Evolutionary conservation across 92 coral and sea anemone species (phyloP), one percentile per base, ranked within the genome.

Genomic region (Epizoanthus ramosus): DNA sequence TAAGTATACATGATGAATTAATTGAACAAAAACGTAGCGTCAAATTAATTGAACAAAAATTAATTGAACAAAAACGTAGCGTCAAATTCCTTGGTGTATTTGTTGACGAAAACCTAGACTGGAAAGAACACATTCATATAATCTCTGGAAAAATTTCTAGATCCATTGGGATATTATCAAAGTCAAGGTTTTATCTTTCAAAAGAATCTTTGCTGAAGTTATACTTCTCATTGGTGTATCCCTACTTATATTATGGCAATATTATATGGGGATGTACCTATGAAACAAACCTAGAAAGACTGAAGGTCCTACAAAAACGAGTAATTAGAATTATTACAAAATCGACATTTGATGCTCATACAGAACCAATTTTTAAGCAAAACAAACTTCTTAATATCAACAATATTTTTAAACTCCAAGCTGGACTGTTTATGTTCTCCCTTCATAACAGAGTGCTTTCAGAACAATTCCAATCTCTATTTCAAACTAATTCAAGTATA

Each of bases 171-270:
- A 58, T 79, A 23, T 23, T 79, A 63, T 79, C 47, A 22, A 75
- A 75, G 57, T 50, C 81, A 75, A 75, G 81, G 31, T 75, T 75
- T n/a, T 75, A 33, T 33, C 57, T 73, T 73, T 45, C 80, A 17
- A 31, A 50, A 45, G 63, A 15, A 18, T 35, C 80, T 50, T n/a
- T 74, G 15, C 8, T n/a, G 13, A 76, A 18, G 10, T 25, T 80
- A 23, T 80, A 63, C n/a, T 80, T 3, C 8, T 60, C 66, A 18
- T 31, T 80, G 23, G 19, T 63, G 3, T 63, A 80, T 80, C 81
- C 81, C 35, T 75, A 75, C 8, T 3, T 75, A 2, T 31, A 54
- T 8, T 75, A 75, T 75, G 47, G 77, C 50, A 31, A 18, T 60
- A 60, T 60, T 3, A 8, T 60, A 18, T 60, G 66, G 82, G 82